Percentiles rank a stretch among this genome's conserved stretches.
Conservation (phyloP, 2,797 vertebrate genomes). For the Enteromius unitaeniatus region DNA sequence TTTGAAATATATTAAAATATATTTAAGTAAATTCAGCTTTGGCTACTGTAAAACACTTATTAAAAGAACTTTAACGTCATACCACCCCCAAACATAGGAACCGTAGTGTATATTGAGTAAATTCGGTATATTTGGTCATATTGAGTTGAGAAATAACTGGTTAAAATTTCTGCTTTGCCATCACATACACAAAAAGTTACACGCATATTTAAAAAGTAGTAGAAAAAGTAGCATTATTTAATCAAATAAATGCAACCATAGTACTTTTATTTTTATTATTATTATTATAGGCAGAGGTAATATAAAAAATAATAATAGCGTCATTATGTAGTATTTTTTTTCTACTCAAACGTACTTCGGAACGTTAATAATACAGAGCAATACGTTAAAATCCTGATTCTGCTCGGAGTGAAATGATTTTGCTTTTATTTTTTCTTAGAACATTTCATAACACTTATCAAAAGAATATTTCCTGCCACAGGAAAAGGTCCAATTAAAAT, state of each 20-base stretch:
- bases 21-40: background rate
- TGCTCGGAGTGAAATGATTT: too few relatives aligned
- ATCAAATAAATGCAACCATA: background rate
- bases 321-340: background rate
- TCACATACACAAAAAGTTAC: too few relatives aligned
- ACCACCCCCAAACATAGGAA: background rate
- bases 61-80: background rate
- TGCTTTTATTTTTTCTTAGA: background rate
- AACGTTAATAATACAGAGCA: background rate
- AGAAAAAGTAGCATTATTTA: background rate
- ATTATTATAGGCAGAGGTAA: background rate
- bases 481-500: background rate
- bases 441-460: background rate
- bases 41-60: background rate
- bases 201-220: background rate
- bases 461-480: background rate
- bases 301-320: background rate
- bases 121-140: background rate
- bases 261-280: background rate
- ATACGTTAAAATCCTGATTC: background rate
- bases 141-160: background rate
- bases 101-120: background rate
- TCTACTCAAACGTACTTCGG: background rate
- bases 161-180: background rate
- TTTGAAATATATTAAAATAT: too few relatives aligned